Conservation (phyloP, 2,888 invertebrate species). For the Balanococcus diminutus region DNA sequence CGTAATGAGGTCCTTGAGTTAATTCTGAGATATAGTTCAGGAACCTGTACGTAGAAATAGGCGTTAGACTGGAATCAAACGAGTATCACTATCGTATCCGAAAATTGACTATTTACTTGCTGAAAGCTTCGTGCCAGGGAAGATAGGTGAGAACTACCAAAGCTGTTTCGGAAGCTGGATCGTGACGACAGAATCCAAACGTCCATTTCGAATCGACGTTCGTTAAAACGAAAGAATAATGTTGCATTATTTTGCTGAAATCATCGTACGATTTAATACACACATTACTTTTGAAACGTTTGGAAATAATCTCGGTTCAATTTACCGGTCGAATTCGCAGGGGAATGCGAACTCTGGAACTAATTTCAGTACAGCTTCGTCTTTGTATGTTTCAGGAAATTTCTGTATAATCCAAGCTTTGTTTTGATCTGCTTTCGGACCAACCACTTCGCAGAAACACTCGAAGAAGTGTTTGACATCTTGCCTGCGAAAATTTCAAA, state of each 20-base stretch:
- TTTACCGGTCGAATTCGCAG: conserved; percentile 78
- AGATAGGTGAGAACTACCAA: conserved; percentile 84
- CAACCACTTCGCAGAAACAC: conserved; percentile 81
- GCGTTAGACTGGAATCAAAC: background rate
- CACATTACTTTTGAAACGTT: background rate
- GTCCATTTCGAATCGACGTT: conserved; percentile 94
- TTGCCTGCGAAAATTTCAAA: conserved; percentile 66
- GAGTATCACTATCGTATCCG: background rate
- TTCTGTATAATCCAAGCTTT: conserved; percentile 78
- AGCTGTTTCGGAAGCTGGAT: conserved; percentile 86
- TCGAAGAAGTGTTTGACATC: conserved; percentile 80
- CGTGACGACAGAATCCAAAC: conserved; percentile 96
- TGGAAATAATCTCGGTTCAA: too few species aligned
- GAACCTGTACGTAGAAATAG: conserved; percentile 65
- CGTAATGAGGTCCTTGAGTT: conserved; percentile 68
- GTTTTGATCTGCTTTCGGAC: conserved; percentile 68
- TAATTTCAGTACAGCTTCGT: conserved; percentile 82
- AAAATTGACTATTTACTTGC: conserved; percentile 70
- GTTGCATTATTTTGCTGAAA: conserved; percentile 73
- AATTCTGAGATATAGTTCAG: conserved; percentile 82
- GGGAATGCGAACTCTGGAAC: conserved; percentile 93
- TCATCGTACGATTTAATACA: conserved; percentile 66
- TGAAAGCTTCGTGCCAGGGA: conserved; percentile 97
- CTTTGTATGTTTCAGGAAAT: conserved; percentile 82
- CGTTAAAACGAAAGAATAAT: conserved; percentile 96